Percentiles rank a stretch among this genome's conserved stretches.
phyloP scores from a whole-genome alignment of 2,113 vertebrate species.

The Notothenia coriiceps region DNA sequence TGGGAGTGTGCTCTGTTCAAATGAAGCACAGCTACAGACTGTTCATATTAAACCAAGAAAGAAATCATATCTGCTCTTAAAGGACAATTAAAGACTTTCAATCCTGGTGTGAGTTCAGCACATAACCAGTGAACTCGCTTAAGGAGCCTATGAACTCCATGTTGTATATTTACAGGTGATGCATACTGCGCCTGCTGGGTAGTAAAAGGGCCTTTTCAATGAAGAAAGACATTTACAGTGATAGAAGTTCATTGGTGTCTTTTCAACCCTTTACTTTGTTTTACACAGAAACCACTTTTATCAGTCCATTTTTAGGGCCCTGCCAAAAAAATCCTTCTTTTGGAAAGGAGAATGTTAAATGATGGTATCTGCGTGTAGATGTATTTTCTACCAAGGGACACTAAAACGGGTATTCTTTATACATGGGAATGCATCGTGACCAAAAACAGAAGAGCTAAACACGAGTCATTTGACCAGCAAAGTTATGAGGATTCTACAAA shows the following conservation, averaged over 20 bases:
- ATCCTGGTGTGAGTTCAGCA: slow-evolving; percentile 33
- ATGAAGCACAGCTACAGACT: slow-evolving; percentile 61
- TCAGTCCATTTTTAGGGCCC: slow-evolving; percentile 17
- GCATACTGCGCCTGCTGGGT: background rate
- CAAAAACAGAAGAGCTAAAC: slow-evolving; percentile 37
- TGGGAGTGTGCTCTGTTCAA: slow-evolving; percentile 37
- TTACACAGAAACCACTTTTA: background rate
- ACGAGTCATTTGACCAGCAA: slow-evolving; percentile 32
- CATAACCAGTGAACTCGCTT: slow-evolving; percentile 27
- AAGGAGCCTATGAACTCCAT: no score
- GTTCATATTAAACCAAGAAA: slow-evolving; percentile 57
- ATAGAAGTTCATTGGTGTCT: slow-evolving; percentile 32
- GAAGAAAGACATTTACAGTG: slow-evolving; percentile 60
- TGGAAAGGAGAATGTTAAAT: background rate
- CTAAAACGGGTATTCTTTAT: slow-evolving; percentile 20
- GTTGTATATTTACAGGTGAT: background rate
- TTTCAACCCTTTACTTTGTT: slow-evolving; percentile 29
- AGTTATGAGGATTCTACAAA: slow-evolving; percentile 49
- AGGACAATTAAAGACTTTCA: slow-evolving; percentile 1
- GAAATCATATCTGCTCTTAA: slow-evolving; percentile 54
- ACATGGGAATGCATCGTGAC: slow-evolving; percentile 58
- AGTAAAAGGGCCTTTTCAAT: slow-evolving; percentile 7
- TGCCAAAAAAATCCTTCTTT: background rate
- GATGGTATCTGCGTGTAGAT: background rate
- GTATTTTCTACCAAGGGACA: slow-evolving; percentile 19